phyloP scores from a whole-genome alignment of 2,113 vertebrate genomes.

The Labrus mixtus region DNA sequence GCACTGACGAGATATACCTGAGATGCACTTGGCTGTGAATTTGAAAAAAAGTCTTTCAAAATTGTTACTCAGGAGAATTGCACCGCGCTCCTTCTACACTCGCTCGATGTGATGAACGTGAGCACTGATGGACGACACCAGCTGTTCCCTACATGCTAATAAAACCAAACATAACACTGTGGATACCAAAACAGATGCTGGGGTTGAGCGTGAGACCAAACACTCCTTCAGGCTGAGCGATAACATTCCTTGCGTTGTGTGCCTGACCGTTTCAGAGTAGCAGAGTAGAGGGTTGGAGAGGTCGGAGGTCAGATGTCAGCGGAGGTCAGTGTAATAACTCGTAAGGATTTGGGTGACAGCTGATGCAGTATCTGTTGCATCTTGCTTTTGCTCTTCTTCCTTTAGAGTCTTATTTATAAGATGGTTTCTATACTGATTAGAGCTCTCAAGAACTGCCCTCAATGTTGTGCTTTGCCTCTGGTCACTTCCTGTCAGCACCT shows the following conservation, averaged over 20 bases:
- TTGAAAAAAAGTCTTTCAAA: neutral
- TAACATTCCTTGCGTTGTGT: neutral
- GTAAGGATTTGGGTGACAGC: constrained; percentile 45
- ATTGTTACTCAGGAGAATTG: neutral
- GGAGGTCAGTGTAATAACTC: constrained; percentile 25
- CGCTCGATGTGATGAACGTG: neutral
- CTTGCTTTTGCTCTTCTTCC: constrained; percentile 26
- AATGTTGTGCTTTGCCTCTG: too few species aligned
- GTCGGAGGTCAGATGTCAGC: constrained; percentile 23
- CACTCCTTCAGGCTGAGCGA: neutral
- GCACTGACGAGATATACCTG: constrained; percentile 13
- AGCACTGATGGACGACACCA: neutral
- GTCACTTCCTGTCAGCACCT: too few species aligned
- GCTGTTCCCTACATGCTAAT: neutral
- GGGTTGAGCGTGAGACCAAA: neutral
- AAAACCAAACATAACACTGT: constrained; percentile 25
- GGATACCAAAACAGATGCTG: neutral
- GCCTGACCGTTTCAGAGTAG: too few species aligned
- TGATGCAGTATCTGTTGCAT: constrained; percentile 43
- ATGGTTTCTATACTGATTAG: too few species aligned
- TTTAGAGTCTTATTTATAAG: too few species aligned
- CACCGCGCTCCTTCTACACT: neutral
- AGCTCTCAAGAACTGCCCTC: too few species aligned
- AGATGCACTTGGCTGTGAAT: neutral
- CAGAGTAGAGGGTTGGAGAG: neutral